Conservation (phyloP, 2,113 vertebrate species). For the Misgurnus mizolepis region DNA sequence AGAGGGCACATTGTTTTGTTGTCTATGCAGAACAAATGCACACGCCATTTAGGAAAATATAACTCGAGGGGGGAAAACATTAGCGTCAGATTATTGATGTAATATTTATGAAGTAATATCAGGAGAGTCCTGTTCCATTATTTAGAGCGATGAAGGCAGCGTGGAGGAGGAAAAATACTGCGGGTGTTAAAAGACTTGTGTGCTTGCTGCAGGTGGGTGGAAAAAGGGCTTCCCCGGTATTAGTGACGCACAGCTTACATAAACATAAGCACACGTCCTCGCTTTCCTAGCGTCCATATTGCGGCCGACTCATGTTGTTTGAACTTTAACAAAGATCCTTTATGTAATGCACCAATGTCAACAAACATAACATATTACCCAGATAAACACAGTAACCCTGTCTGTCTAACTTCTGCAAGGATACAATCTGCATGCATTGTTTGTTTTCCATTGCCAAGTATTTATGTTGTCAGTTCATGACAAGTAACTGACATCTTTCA, state of each 20-base stretch:
- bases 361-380: background rate
- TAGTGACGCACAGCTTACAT: conserved; percentile 58
- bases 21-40: background rate
- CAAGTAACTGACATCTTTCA: background rate
- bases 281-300: conserved; percentile 12
- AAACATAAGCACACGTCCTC: conserved; percentile 53
- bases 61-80: conserved; percentile 60
- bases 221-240: conserved; percentile 73
- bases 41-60: conserved; percentile 57
- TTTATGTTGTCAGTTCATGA: background rate
- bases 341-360: background rate
- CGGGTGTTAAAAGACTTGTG: conserved; percentile 61
- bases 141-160: conserved; percentile 59
- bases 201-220: conserved; percentile 65
- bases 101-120: conserved; percentile 78
- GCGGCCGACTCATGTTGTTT: background rate
- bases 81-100: conserved; percentile 74
- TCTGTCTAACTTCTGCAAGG: background rate
- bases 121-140: conserved; percentile 72
- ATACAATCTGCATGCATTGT: too few species aligned
- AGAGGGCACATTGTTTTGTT: conserved; percentile 23
- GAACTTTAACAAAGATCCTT: background rate
- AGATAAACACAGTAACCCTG: too few species aligned
- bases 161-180: conserved; percentile 48
- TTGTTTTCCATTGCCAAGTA: background rate